Percentiles rank a stretch among this genome's conserved stretches.
phyloP scores from a whole-genome alignment of 2,888 invertebrate genomes.

The Stenodema calcarata region DNA sequence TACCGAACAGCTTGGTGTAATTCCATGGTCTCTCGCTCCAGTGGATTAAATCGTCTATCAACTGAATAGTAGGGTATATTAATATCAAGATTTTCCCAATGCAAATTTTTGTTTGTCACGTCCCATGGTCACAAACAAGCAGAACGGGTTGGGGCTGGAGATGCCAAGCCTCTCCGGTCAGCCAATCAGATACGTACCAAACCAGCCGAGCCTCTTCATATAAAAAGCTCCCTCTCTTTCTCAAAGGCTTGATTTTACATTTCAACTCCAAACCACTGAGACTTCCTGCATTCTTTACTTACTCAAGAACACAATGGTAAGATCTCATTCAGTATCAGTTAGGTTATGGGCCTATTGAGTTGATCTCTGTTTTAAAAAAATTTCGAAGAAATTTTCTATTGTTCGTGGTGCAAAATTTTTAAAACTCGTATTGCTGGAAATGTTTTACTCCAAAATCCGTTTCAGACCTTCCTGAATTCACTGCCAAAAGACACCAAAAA shows the following conservation, averaged over 20 bases:
- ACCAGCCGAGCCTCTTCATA: conserved; percentile 17
- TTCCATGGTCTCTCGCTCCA: no score
- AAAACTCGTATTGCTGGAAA: no score
- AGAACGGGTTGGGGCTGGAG: conserved; percentile 11
- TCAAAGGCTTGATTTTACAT: background rate
- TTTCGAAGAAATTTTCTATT: no score
- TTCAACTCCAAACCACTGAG: background rate
- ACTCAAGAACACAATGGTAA: background rate
- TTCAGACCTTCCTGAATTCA: no score
- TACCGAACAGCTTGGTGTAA: no score
- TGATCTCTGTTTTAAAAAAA: no score
- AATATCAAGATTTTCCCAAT: background rate
- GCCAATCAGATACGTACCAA: background rate
- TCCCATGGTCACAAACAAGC: conserved; percentile 25
- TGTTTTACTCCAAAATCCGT: no score
- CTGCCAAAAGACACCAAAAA: no score
- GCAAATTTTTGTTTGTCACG: conserved; percentile 1
- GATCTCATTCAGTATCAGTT: background rate
- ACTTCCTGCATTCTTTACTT: background rate
- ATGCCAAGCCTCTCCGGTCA: conserved; percentile 16
- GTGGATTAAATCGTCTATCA: no score
- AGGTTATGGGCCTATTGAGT: no score
- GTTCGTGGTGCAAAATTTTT: no score
- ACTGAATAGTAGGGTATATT: no score
- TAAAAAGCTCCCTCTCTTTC: background rate